These are phyloP conservation scores for Sciaenops ocellatus DNA, from an alignment of 2,797 vertebrate genomes.

Conservation along the genomic window DNA sequence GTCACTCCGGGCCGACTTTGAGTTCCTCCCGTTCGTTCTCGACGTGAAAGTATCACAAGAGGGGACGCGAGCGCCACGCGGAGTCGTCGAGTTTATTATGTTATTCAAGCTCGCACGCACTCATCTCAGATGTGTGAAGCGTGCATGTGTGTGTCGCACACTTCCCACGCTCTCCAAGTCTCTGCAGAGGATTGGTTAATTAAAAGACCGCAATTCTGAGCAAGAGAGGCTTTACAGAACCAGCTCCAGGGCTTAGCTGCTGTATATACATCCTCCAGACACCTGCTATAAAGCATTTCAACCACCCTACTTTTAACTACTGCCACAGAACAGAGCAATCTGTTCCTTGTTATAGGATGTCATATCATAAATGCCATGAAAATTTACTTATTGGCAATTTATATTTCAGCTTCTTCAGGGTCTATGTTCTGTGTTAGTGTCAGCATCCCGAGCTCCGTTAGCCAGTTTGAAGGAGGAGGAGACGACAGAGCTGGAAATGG, in stretches of 20 bases:
- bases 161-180: constrained; percentile 65
- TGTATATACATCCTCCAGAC: constrained; percentile 54
- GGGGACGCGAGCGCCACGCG: neutral
- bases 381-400: constrained; percentile 34
- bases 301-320: constrained; percentile 53
- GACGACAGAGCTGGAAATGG: constrained; percentile 16
- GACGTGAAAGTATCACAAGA: constrained; percentile 3
- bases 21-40: constrained; percentile 10
- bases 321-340: constrained; percentile 38
- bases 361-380: constrained; percentile 42
- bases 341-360: constrained; percentile 39
- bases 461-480: constrained; percentile 21
- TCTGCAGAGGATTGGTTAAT: constrained; percentile 68
- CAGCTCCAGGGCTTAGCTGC: constrained; percentile 52
- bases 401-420: constrained; percentile 4
- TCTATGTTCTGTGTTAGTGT: neutral
- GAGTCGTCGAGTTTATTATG: neutral
- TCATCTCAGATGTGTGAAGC: constrained; percentile 35
- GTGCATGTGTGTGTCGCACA: constrained; percentile 51
- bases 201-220: constrained; percentile 71
- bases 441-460: constrained; percentile 12
- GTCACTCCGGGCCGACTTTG: constrained; percentile 10
- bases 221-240: constrained; percentile 56
- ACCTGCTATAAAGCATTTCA: constrained; percentile 51
- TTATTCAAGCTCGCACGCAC: constrained; percentile 1